These are phyloP conservation scores for Lycocerus yunnanus DNA, from an alignment of 2,888 invertebrate genomes.

Conservation along the genomic window DNA sequence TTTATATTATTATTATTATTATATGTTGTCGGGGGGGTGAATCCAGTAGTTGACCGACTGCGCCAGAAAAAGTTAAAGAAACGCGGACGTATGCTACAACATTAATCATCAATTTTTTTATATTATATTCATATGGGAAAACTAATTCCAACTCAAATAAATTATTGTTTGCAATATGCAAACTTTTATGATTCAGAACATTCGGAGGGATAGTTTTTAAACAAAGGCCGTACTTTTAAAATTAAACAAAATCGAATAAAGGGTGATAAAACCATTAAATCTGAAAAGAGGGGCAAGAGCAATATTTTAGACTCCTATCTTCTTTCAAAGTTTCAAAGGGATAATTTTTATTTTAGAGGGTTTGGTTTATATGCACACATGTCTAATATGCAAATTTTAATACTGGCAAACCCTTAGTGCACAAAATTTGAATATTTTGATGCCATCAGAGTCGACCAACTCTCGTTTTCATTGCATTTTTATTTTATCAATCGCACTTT, in stretches of 20 bases:
- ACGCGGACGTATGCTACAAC: not conserved
- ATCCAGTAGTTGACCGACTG: not conserved
- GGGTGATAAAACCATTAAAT: conserved; percentile 38
- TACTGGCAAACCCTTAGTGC: conserved; percentile 35
- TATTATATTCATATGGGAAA: not conserved
- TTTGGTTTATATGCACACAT: conserved; percentile 35
- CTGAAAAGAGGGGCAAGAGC: conserved; percentile 28
- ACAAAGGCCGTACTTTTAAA: conserved; percentile 25
- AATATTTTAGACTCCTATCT: conserved; percentile 34
- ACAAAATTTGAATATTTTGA: conserved; percentile 40
- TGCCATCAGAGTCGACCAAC: conserved; percentile 32
- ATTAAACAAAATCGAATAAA: conserved; percentile 35
- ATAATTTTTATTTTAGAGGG: conserved; percentile 34
- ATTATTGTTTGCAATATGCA: not conserved
- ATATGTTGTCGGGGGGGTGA: not conserved
- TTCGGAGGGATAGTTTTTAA: conserved; percentile 5
- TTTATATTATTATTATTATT: too few species aligned
- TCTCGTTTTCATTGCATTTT: not conserved
- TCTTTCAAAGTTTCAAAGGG: conserved; percentile 35
- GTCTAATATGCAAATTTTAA: conserved; percentile 40
- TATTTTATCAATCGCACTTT: not conserved
- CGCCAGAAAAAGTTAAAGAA: not conserved
- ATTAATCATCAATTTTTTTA: not conserved
- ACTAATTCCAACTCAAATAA: not conserved
- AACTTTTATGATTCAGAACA: not conserved